These are phyloP conservation scores for Ormyrus labotus DNA, from an alignment of 2,888 invertebrate species.

Conservation along the genomic window DNA sequence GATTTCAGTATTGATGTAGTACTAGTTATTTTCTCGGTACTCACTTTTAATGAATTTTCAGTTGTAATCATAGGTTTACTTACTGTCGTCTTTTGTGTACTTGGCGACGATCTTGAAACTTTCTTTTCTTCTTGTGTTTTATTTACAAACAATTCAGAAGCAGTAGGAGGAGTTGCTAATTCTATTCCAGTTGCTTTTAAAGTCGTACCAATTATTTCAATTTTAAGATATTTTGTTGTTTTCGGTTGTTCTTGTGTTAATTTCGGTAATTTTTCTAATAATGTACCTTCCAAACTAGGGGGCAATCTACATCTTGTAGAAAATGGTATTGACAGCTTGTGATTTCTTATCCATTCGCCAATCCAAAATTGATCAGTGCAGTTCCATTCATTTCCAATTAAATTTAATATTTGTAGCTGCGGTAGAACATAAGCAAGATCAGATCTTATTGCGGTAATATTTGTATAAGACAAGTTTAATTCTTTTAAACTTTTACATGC, in stretches of 20 bases:
- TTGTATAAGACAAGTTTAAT: slow-evolving; percentile 82
- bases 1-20: neutral
- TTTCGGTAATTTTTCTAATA: slow-evolving; percentile 65
- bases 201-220: neutral
- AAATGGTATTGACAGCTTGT: slow-evolving; percentile 60
- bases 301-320: slow-evolving; percentile 65
- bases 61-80: neutral
- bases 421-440: slow-evolving; percentile 84
- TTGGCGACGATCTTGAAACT: neutral
- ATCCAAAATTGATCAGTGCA: slow-evolving; percentile 83
- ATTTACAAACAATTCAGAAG: neutral
- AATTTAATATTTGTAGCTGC: slow-evolving; percentile 81
- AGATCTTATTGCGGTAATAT: slow-evolving; percentile 81
- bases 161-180: neutral
- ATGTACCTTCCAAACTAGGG: slow-evolving; percentile 61
- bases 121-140: neutral
- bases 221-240: neutral
- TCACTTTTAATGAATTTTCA: neutral
- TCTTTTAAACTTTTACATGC: slow-evolving; percentile 84
- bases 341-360: slow-evolving; percentile 81
- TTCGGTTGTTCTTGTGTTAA: neutral
- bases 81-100: neutral
- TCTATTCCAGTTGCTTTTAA: neutral
- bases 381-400: slow-evolving; percentile 85
- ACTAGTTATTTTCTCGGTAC: neutral